Base-by-base conservation (phyloP, 1,140 invertebrate species). In the Goniozus legneri region DNA sequence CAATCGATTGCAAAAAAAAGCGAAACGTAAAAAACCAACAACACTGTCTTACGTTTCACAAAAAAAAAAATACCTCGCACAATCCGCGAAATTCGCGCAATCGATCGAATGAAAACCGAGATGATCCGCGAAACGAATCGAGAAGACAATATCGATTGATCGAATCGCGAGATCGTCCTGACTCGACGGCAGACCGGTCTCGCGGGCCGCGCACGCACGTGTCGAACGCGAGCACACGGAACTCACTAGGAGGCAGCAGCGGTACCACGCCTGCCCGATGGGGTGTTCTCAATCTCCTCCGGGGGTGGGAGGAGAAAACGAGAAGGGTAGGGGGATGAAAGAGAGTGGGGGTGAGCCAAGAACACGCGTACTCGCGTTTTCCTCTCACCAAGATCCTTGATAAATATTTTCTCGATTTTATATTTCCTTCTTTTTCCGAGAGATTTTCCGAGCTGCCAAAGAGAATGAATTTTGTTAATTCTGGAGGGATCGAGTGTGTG, bases 221-320 rank as follows among this genome's bases (percentile, higher is more conserved):
- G 69, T 65, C 65, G n/a, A n/a, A 62, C 61, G 54, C 64, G 60
- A 59, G 49, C 59, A 48, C 57, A 64, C 60, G 59, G 60, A 67
- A 67, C 58, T 69, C 60, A 73, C 68, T 73, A 60, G 49, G 46
- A 53, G 49, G 46, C 51, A 52, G 49, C 45, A 50, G 51, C 45
- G 19, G 51, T 37, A 47, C 50, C 32, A 53, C 42, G 50, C 45
- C 47, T 41, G 14, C 45, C 45, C 43, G 38, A 35, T 39, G 53
- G n/a, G n/a, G n/a, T n/a, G n/a, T n/a, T n/a, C n/a, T n/a, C n/a
- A n/a, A n/a, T n/a, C n/a, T n/a, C n/a, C 19, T 40, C 50, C 34
- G 33, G 45, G 45, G 42, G 38, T 47, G 55, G 38, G 33, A 52
- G 32, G 35, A 52, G 45, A 31, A 56, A 32, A 48, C 35, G 40